These are phyloP conservation scores for Trichonephila clavata DNA, from an alignment of 1,140 invertebrate species.

Conservation along the genomic window DNA sequence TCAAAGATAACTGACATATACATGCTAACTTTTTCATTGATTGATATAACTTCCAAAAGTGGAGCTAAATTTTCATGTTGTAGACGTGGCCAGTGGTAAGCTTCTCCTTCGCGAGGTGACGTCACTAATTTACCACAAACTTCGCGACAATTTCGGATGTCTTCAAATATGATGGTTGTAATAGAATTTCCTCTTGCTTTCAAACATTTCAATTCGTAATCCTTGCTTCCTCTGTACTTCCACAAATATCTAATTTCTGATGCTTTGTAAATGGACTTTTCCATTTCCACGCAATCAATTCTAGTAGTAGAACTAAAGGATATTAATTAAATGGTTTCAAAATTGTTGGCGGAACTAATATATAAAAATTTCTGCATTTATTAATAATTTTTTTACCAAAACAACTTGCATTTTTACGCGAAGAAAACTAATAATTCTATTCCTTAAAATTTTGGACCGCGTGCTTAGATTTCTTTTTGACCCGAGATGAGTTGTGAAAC, in stretches of 20 bases:
- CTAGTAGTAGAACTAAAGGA: not conserved
- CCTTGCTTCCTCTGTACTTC: constrained; percentile 58
- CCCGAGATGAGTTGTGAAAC: no score
- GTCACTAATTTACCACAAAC: constrained; percentile 41
- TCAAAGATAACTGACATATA: constrained; percentile 16
- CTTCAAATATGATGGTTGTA: constrained; percentile 18
- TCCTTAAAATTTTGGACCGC: no score
- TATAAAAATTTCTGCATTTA: not conserved
- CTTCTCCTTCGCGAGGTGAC: constrained; percentile 44
- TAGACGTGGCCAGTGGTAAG: constrained; percentile 60
- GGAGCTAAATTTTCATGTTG: constrained; percentile 53
- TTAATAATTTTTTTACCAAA: no score
- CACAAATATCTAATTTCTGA: constrained; percentile 47
- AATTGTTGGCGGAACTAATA: not conserved
- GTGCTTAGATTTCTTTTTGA: no score
- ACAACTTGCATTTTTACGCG: no score
- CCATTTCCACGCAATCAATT: not conserved
- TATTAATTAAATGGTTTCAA: not conserved
- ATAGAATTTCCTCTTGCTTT: not conserved
- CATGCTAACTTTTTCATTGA: constrained; percentile 44
- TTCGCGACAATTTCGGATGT: not conserved
- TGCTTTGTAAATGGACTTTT: not conserved
- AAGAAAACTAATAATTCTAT: no score
- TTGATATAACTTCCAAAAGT: constrained; percentile 22
- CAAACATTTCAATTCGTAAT: not conserved